Evolutionary conservation across 2,113 vertebrate species (phyloP).

Genomic region (Cinclus mexicanus): DNA sequence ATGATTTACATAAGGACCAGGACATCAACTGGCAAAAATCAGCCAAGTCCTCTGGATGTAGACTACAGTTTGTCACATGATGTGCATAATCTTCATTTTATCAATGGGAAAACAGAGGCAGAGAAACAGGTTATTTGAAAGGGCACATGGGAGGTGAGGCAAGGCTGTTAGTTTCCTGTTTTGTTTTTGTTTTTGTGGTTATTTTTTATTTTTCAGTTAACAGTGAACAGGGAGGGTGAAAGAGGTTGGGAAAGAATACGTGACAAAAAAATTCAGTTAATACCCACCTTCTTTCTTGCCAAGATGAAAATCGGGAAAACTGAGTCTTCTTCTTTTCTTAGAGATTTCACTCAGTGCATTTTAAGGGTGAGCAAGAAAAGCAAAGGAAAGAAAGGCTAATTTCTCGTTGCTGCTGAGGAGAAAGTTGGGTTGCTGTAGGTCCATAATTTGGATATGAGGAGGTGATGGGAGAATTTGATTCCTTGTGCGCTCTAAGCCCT

Average conservation of each 20-base stretch:
- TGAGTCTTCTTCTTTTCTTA: not conserved
- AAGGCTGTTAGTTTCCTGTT: not conserved
- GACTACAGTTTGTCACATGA: not conserved
- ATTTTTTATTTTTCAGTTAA: not conserved
- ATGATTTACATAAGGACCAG: rapidly evolving
- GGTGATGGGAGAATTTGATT: not conserved
- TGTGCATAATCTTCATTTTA: not conserved
- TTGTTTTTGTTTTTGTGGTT: not conserved
- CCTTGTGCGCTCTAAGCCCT: not conserved
- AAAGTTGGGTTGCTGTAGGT: rapidly evolving
- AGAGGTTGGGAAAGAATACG: not conserved
- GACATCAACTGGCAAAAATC: not conserved
- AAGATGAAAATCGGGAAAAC: not conserved
- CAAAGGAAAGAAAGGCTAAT: rapidly evolving
- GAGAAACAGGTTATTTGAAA: not conserved
- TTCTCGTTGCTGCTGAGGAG: not conserved
- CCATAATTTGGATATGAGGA: rapidly evolving
- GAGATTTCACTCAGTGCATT: not conserved
- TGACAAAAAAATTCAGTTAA: not conserved
- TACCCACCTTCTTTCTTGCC: not conserved
- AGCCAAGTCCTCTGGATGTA: not conserved
- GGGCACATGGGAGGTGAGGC: not conserved
- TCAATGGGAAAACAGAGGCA: not conserved
- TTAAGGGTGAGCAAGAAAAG: not conserved
- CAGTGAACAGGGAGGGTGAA: not conserved